These are phyloP conservation scores for Diplosoma virens DNA, from an alignment of 23 tunicate species.

Conservation along the genomic window DNA sequence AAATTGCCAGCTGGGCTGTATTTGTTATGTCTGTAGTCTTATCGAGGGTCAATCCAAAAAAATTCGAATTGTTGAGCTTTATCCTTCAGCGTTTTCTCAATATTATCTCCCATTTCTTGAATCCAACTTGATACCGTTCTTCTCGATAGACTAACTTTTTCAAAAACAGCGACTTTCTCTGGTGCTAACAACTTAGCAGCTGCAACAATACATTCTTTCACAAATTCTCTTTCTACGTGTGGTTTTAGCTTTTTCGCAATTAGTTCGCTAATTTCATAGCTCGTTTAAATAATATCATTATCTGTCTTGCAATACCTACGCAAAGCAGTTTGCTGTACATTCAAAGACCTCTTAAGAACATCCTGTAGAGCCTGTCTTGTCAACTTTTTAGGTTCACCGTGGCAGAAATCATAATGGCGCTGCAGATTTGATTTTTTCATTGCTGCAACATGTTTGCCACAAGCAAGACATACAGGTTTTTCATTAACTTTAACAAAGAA, in stretches of 20 bases:
- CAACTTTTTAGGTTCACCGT: slow-evolving; percentile 23
- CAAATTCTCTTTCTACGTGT: slow-evolving; percentile 39
- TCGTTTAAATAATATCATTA: slow-evolving; percentile 32
- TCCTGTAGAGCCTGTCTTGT: slow-evolving; percentile 37
- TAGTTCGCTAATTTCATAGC: slow-evolving; percentile 43
- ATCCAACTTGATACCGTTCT: slow-evolving; percentile 66
- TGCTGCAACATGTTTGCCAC: slow-evolving; percentile 47
- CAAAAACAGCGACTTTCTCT: slow-evolving; percentile 50
- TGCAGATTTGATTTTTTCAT: slow-evolving; percentile 28
- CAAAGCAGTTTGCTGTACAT: slow-evolving; percentile 46
- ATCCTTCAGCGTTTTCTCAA: slow-evolving; percentile 55
- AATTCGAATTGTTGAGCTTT: slow-evolving; percentile 31
- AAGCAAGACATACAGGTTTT: slow-evolving; percentile 33
- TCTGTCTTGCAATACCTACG: slow-evolving; percentile 33
- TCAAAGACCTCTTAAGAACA: slow-evolving; percentile 23
- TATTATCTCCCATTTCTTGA: slow-evolving; percentile 66
- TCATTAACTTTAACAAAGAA: slow-evolving; percentile 36
- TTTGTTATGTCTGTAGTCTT: slow-evolving; percentile 50
- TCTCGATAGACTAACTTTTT: slow-evolving; percentile 63
- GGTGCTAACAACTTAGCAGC: slow-evolving; percentile 52
- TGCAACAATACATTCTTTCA: slow-evolving; percentile 37
- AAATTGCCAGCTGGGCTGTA: slow-evolving; percentile 57
- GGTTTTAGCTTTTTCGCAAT: slow-evolving; percentile 60
- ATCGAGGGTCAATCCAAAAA: slow-evolving; percentile 51
- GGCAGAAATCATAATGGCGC: slow-evolving; percentile 41